Percentiles rank a stretch among this genome's conserved stretches.
phyloP scores from a whole-genome alignment of 2,113 vertebrate species.

The Sinosuthora webbiana region DNA sequence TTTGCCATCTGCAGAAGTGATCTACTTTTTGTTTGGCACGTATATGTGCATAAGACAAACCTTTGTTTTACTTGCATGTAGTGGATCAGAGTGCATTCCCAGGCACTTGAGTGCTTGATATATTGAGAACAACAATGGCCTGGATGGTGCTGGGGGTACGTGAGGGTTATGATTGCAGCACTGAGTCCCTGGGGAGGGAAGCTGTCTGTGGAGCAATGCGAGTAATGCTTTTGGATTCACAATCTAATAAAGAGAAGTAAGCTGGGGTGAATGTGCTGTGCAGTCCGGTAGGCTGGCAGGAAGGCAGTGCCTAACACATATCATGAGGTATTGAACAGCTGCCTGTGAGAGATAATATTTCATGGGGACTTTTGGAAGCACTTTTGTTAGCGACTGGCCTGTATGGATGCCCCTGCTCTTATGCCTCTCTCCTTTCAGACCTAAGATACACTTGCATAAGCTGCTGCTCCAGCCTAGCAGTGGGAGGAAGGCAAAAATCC shows the following conservation, averaged over 20 bases:
- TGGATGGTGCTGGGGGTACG: neutral
- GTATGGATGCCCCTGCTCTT: neutral
- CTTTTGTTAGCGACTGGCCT: neutral
- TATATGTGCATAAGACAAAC: neutral
- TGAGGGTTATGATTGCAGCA: neutral
- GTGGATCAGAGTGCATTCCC: neutral
- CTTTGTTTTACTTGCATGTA: neutral
- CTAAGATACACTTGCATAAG: neutral
- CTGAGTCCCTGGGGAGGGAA: neutral
- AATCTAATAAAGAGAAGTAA: neutral
- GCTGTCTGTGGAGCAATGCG: neutral
- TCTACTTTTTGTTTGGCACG: neutral
- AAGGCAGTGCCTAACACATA: neutral
- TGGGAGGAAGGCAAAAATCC: slow-evolving; percentile 1
- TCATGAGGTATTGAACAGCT: slow-evolving; percentile 41
- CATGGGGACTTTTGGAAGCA: slow-evolving; percentile 26
- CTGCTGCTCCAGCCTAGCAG: neutral
- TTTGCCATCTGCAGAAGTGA: neutral
- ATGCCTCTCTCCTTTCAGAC: neutral
- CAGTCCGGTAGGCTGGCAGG: neutral
- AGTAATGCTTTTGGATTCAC: neutral
- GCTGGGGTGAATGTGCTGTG: neutral
- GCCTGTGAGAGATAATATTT: slow-evolving; percentile 26
- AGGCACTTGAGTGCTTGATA: neutral
- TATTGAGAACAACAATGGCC: neutral